Evolutionary conservation across 2,797 vertebrate species (phyloP).

Genomic region (Heteromormyrus szaboi): DNA sequence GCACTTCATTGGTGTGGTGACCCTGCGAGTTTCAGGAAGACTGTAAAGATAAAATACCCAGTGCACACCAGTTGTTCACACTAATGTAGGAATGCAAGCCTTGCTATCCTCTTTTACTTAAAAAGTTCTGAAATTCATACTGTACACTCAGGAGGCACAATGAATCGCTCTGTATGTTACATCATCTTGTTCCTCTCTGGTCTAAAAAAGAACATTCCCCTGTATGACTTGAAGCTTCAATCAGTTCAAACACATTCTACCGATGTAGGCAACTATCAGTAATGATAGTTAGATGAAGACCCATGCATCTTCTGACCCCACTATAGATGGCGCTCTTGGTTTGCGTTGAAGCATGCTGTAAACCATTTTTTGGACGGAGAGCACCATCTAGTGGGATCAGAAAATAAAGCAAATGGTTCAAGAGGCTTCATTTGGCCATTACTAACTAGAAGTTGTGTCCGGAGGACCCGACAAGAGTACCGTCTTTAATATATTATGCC

Average conservation of each 20-base stretch:
- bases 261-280: not conserved
- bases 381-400: not conserved
- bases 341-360: not conserved
- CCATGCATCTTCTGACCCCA: not conserved
- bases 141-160: not conserved
- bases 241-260: not conserved
- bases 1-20: not conserved
- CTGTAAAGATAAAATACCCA: not conserved
- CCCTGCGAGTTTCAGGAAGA: not conserved
- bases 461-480: not conserved
- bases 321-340: not conserved
- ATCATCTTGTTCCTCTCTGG: not conserved
- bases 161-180: not conserved
- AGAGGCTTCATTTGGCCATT: not conserved
- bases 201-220: not conserved
- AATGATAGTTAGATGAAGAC: not conserved
- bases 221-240: not conserved
- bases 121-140: not conserved
- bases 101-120: not conserved
- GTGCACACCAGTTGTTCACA: not conserved
- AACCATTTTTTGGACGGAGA: not conserved
- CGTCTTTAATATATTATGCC: not conserved
- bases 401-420: not conserved
- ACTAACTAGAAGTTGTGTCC: not conserved
- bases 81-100: not conserved